phyloP scores from a whole-genome alignment of 1,140 invertebrate genomes.

The Atta cephalotes region DNA sequence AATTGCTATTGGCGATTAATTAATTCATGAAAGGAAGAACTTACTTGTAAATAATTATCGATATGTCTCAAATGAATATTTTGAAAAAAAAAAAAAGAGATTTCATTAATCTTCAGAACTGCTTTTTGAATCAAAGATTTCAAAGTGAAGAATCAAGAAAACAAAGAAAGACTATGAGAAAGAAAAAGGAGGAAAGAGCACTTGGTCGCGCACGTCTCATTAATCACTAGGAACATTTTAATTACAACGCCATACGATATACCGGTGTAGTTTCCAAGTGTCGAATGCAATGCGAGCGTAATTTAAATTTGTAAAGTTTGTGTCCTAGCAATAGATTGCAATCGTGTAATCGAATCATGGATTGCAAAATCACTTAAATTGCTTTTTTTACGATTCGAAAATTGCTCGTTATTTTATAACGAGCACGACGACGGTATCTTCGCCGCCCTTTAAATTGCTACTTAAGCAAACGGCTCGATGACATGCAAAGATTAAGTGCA shows the following conservation, averaged over 20 bases:
- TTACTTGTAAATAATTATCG: conserved; percentile 18
- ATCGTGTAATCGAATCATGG: conserved; percentile 26
- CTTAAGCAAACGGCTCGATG: conserved; percentile 40
- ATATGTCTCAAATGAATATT: conserved; percentile 8
- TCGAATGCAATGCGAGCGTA: conserved; percentile 68
- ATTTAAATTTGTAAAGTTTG: conserved; percentile 49
- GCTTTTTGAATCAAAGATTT: not conserved
- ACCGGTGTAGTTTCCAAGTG: conserved; percentile 42
- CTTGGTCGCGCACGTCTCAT: conserved; percentile 69
- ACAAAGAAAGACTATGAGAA: not conserved
- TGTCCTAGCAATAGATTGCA: not conserved
- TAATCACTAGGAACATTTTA: conserved; percentile 78
- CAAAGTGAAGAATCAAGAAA: conserved; percentile 12
- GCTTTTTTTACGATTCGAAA: conserved; percentile 11
- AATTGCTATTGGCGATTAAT: not conserved
- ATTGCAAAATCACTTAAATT: conserved; percentile 17
- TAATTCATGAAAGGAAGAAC: not conserved
- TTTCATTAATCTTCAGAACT: conserved; percentile 5
- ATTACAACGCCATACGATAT: conserved; percentile 67
- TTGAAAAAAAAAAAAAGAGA: not conserved
- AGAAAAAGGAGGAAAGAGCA: not conserved
- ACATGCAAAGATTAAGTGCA: conserved; percentile 50
- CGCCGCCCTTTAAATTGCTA: conserved; percentile 22
- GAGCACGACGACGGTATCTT: not conserved
- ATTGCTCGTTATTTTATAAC: conserved; percentile 23